phyloP scores from a whole-genome alignment of 53 echinoderm and acorn worm species.

The Echinarachnius parma region DNA sequence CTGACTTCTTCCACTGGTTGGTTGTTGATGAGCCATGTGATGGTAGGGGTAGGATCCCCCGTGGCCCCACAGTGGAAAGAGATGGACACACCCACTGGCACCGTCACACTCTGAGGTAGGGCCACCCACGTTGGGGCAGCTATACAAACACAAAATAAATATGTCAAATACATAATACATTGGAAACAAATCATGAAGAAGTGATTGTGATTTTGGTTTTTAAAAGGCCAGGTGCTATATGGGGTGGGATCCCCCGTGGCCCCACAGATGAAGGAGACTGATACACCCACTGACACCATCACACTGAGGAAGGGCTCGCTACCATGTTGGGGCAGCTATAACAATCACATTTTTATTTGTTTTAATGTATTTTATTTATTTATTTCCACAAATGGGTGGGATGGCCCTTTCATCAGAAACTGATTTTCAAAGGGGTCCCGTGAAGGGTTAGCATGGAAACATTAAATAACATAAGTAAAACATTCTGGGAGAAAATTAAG shows the following conservation, averaged over 20 bases:
- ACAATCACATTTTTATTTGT: too few species aligned
- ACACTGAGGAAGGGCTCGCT: slow-evolving; percentile 30
- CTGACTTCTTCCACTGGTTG: slow-evolving; percentile 43
- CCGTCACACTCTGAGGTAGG: slow-evolving; percentile 43
- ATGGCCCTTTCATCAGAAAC: too few species aligned
- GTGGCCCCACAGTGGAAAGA: slow-evolving; percentile 52
- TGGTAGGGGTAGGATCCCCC: slow-evolving; percentile 54
- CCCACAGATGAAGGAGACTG: slow-evolving; percentile 44
- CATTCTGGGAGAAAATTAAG: too few species aligned
- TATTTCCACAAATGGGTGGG: too few species aligned
- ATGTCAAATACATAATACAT: too few species aligned
- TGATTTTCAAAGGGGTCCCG: too few species aligned
- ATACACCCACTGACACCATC: slow-evolving; percentile 46
- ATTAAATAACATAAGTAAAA: too few species aligned
- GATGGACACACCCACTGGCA: slow-evolving; percentile 42
- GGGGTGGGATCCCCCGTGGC: slow-evolving; percentile 62
- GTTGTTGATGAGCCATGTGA: slow-evolving; percentile 56
- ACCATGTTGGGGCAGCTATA: slow-evolving; percentile 56
- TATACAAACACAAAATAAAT: slow-evolving; percentile 4
- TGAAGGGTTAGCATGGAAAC: too few species aligned
- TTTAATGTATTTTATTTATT: too few species aligned
- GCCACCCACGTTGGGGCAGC: slow-evolving; percentile 48
- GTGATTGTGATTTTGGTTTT: too few species aligned
- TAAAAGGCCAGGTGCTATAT: slow-evolving; percentile 46
- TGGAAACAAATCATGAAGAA: too few species aligned